These are phyloP conservation scores for Drosophila subpulchrella DNA, from an alignment of 1,140 invertebrate species.

Conservation along the genomic window DNA sequence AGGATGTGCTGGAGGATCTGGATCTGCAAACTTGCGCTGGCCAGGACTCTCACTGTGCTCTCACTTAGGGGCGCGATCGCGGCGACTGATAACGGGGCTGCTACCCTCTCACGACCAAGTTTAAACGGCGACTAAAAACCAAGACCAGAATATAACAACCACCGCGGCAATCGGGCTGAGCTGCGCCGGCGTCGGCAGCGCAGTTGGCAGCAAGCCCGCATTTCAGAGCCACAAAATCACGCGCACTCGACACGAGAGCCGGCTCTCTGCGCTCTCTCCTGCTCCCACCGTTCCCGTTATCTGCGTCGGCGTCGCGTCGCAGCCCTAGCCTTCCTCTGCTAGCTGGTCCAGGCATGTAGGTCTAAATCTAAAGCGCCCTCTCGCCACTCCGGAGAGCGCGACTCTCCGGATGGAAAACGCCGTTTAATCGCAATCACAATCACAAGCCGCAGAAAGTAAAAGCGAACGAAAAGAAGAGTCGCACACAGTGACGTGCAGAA, in stretches of 20 bases:
- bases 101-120: slow-evolving; percentile 84
- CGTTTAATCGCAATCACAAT: slow-evolving; percentile 75
- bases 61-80: slow-evolving; percentile 17
- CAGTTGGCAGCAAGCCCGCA: slow-evolving; percentile 71
- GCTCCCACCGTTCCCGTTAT: slow-evolving; percentile 67
- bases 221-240: slow-evolving; percentile 79
- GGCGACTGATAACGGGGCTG: slow-evolving; percentile 43
- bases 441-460: slow-evolving; percentile 71
- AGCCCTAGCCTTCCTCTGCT: slow-evolving; percentile 45
- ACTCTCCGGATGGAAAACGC: slow-evolving; percentile 65
- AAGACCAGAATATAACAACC: slow-evolving; percentile 81
- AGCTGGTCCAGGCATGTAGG: slow-evolving; percentile 42
- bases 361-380: slow-evolving; percentile 17
- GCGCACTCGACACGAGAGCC: slow-evolving; percentile 63
- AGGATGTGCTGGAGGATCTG: slow-evolving; percentile 56
- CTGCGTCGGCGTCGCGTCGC: slow-evolving; percentile 64
- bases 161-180: slow-evolving; percentile 61
- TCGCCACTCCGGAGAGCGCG: slow-evolving; percentile 2
- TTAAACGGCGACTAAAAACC: slow-evolving; percentile 83
- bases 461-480: slow-evolving; percentile 64
- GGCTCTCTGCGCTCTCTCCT: slow-evolving; percentile 26
- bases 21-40: slow-evolving; percentile 48
- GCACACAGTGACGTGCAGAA: slow-evolving; percentile 22
- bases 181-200: slow-evolving; percentile 54
- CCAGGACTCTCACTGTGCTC: slow-evolving; percentile 14